Evolutionary conservation across 1,140 invertebrate genomes (phyloP), one percentile per base, ranked within the genome.

Genomic region (Archivesica marissinica): DNA sequence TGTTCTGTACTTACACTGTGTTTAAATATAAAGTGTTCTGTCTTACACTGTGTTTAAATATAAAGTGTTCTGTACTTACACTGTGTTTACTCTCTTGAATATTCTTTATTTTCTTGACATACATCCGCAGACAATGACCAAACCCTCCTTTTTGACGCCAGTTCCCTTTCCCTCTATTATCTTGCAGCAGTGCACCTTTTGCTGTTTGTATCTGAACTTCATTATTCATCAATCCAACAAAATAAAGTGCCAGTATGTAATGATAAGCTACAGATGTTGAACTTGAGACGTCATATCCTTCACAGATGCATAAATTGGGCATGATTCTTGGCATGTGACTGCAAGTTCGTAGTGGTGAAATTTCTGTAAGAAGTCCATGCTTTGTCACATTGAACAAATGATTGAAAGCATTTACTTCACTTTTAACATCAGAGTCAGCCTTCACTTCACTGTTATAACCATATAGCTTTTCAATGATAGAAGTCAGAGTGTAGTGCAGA

Each of bases 221-320:
- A 47, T 91, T 90, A 78, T 93, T 93, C 50, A 93, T 66, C 66
- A 85, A 59, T 28, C 91, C 92, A 6, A 92, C 23, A 47, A 92
- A 91, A 88, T 91, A 91, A 28, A 92, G 88, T 7, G 92, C 92
- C 70, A 91, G 84, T 25, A 91, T 68, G 20, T 77, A 85, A 64
- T 92, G 79, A 44, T 86, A 66, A 17, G 87, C 17, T n/a, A 9
- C 52, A 28, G 83, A 61, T 17, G 88, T 89, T 13, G 39, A 59
- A 11, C 88, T 83, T 35, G 80, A 20, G 78, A 88, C 84, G 33
- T 91, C 92, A 88, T 88, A 91, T 52, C 90, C 87, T 64, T 88
- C 83, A 87, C 93, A 93, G n/a, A 93, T 93, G 76, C 93, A 93
- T 0, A 92, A 76, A 70, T 90, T 91, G 25, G 92, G 92, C 74